phyloP scores from a whole-genome alignment of 2,113 vertebrate species.

The Calcarius ornatus region DNA sequence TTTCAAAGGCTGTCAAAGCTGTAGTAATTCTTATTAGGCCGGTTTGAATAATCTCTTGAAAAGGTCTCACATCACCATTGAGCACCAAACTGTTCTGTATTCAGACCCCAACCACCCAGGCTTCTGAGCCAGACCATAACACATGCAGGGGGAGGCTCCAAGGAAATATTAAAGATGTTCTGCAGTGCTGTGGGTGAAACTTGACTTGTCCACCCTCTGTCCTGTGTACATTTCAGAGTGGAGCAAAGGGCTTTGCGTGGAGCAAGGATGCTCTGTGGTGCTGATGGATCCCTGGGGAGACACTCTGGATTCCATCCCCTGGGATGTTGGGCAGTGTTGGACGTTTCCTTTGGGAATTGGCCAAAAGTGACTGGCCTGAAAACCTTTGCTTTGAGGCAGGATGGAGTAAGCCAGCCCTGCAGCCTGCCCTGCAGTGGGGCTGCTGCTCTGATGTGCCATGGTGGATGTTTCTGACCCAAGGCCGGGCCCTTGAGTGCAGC shows the following conservation, averaged over 20 bases:
- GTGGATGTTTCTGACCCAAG: neutral
- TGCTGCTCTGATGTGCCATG: neutral
- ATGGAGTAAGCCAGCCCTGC: neutral
- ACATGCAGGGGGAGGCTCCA: neutral
- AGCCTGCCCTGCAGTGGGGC: accelerated
- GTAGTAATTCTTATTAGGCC: neutral
- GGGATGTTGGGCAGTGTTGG: neutral
- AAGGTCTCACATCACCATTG: neutral
- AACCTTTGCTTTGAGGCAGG: neutral
- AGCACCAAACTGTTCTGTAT: constrained; percentile 7
- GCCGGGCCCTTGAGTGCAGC: neutral
- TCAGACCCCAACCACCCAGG: neutral
- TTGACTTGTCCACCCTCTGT: neutral
- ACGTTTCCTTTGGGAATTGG: neutral
- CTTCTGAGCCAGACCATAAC: neutral
- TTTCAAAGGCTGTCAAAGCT: neutral
- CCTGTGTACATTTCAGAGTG: neutral
- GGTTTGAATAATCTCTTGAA: neutral
- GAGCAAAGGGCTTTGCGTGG: accelerated
- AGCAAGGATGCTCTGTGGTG: neutral
- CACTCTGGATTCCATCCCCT: neutral
- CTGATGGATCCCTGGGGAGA: neutral
- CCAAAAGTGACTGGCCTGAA: neutral
- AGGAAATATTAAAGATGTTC: neutral
- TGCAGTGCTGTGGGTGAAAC: neutral